These are phyloP conservation scores for Rousettus leschenaultii DNA, from an alignment of 2,113 vertebrate species.

Conservation along the genomic window DNA sequence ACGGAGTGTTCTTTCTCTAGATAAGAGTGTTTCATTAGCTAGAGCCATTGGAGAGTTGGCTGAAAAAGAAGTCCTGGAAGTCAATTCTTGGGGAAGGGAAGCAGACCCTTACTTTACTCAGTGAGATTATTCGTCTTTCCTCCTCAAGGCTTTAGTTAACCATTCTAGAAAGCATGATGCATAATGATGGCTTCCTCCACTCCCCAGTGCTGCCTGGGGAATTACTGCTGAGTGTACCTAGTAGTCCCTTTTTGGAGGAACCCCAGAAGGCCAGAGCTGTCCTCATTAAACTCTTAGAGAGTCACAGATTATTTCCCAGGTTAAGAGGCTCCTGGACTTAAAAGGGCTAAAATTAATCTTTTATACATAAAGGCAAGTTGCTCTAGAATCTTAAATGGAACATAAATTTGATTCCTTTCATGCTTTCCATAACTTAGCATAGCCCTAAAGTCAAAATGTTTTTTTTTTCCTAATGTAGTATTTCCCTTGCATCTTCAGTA, in stretches of 20 bases:
- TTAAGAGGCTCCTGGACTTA: not conserved
- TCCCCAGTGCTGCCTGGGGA: not conserved
- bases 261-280: not conserved
- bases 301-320: not conserved
- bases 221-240: not conserved
- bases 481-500: not conserved
- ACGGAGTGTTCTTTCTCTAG: not conserved
- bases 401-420: not conserved
- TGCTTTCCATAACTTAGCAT: not conserved
- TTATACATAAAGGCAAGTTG: not conserved
- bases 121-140: not conserved
- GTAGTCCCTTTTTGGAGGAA: not conserved
- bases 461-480: not conserved
- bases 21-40: not conserved
- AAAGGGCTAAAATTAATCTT: not conserved
- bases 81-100: constrained; percentile 22
- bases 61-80: not conserved
- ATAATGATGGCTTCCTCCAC: not conserved
- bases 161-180: not conserved
- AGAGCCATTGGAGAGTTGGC: not conserved
- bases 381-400: not conserved
- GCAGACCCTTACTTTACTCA: constrained; percentile 34
- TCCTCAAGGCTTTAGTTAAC: not conserved
- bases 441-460: not conserved
- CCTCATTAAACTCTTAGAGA: not conserved